Evolutionary conservation across 2,113 vertebrate genomes (phyloP).

Genomic region (Ammospiza caudacuta): DNA sequence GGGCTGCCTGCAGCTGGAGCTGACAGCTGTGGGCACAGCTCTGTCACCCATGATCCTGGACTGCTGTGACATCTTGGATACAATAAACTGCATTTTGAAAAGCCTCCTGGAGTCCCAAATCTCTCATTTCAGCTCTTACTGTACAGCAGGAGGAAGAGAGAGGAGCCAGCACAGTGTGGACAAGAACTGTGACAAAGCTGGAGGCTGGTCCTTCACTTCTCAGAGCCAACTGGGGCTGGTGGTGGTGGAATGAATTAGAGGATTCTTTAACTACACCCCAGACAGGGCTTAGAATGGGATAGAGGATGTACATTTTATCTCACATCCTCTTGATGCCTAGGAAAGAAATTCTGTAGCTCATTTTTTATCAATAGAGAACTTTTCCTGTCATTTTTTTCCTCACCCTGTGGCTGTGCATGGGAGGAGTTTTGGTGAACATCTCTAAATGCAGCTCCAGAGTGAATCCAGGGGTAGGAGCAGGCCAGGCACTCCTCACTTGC

Average conservation of each 20-base stretch:
- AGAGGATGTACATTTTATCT: neutral
- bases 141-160: neutral
- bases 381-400: neutral
- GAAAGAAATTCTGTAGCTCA: neutral
- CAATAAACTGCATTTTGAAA: too few species aligned
- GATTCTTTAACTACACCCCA: neutral
- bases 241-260: neutral
- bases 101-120: too few species aligned
- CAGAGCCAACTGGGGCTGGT: neutral
- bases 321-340: neutral
- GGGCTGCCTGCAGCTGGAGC: too few species aligned
- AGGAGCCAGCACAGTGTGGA: neutral
- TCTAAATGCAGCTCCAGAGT: neutral
- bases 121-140: too few species aligned
- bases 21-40: too few species aligned
- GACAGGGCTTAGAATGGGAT: fast-evolving
- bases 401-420: fast-evolving
- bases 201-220: neutral
- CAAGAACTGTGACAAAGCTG: neutral
- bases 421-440: neutral
- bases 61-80: too few species aligned
- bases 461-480: neutral
- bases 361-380: neutral
- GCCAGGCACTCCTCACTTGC: neutral
- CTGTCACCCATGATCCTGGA: too few species aligned